Conservation (phyloP, 2,888 invertebrate genomes). For the Cotesia congregata region DNA sequence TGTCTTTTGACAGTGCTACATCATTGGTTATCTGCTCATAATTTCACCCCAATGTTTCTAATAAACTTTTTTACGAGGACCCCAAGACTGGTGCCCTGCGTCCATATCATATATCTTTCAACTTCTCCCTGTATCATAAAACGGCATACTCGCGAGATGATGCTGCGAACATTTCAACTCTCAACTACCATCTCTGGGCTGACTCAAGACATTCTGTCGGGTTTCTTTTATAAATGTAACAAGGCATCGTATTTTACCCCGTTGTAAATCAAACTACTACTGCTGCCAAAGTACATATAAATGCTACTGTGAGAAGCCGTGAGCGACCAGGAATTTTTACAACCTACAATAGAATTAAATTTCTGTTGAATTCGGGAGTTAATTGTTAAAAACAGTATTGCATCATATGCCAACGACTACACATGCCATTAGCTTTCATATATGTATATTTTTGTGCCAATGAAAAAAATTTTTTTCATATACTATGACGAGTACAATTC, state of each 20-base stretch:
- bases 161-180: conserved; percentile 6
- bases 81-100: conserved; percentile 50
- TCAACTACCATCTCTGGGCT: not conserved
- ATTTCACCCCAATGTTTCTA: conserved; percentile 43
- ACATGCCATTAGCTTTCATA: not conserved
- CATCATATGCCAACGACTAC: not conserved
- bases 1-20: conserved; percentile 37
- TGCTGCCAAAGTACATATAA: not conserved
- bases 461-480: not conserved
- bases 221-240: conserved; percentile 20
- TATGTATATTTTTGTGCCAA: not conserved
- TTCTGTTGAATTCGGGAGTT: not conserved
- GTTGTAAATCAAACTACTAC: conserved; percentile 34
- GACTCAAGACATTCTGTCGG: conserved; percentile 17
- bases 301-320: not conserved
- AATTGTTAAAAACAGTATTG: not conserved
- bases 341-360: conserved; percentile 1
- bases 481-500: too few relatives aligned
- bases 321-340: not conserved
- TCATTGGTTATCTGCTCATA: conserved; percentile 46
- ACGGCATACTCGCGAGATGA: conserved; percentile 35
- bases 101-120: conserved; percentile 48
- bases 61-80: conserved; percentile 55
- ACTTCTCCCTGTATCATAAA: conserved; percentile 46
- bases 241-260: conserved; percentile 17